These are phyloP conservation scores for Parascotia fuliginaria DNA, from an alignment of 2,888 invertebrate species.

Conservation along the genomic window DNA sequence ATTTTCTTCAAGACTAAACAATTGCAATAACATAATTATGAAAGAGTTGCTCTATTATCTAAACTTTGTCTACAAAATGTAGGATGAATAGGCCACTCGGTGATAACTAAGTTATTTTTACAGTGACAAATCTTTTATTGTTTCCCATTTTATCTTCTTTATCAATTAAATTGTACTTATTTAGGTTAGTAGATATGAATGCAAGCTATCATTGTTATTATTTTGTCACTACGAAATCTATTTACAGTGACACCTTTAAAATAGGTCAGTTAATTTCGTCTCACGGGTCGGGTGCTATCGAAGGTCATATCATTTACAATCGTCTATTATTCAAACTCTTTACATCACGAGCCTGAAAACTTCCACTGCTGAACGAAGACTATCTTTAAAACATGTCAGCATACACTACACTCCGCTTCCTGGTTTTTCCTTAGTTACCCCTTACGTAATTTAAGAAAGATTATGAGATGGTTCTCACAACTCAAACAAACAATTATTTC, in stretches of 20 bases:
- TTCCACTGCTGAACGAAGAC: too few relatives aligned
- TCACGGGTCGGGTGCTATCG: background rate
- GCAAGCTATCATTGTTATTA: constrained; percentile 45
- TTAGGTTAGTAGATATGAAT: constrained; percentile 70
- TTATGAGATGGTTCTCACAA: too few relatives aligned
- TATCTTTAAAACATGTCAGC: too few relatives aligned
- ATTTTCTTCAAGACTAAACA: background rate
- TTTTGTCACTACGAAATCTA: constrained; percentile 37
- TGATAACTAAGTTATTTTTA: constrained; percentile 67
- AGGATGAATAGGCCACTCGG: constrained; percentile 70
- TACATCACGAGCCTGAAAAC: too few relatives aligned
- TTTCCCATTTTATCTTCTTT: constrained; percentile 65
- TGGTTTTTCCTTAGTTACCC: too few relatives aligned
- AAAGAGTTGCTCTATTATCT: constrained; percentile 21
- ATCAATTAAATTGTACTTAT: constrained; percentile 67
- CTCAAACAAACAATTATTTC: too few relatives aligned
- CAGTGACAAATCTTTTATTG: constrained; percentile 67
- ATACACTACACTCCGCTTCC: too few relatives aligned
- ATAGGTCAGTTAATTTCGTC: constrained; percentile 8
- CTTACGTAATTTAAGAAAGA: too few relatives aligned
- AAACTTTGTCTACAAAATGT: constrained; percentile 42
- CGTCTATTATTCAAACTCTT: background rate
- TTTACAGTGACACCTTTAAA: constrained; percentile 24
- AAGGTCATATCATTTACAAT: background rate
- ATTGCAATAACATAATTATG: constrained; percentile 29